Evolutionary conservation across 2,797 vertebrate genomes (phyloP), one percentile per base, ranked within the genome.

Genomic region (Lophius americanus): DNA sequence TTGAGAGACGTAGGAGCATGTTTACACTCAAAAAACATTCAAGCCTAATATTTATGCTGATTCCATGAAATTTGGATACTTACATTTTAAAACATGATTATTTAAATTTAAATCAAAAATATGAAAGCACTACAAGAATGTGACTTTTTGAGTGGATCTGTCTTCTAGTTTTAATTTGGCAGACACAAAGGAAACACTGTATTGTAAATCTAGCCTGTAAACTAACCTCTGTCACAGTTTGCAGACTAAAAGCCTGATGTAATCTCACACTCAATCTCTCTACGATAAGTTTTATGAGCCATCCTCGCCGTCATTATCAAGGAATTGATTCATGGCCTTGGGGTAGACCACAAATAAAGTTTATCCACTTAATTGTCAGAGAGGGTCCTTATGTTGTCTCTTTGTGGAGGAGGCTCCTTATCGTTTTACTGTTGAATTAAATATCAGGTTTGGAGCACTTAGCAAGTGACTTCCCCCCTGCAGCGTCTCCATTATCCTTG

Each of bases 251-350:
- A 88, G 84, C 83, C 73, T 78, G 70, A 86, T 78, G 76, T 87
- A 90, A 92, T 89, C 75, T 68, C 80, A 87, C 63, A 64, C 76
- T 64, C 73, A 65, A 82, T 89, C 76, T 79, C 2, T 23, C 59
- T 82, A 49, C 89, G 81, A 89, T 91, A 86, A 85, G 82, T 86
- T 90, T 88, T 89, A 82, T 87, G 73, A 85, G 81, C 74, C 65
- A 56, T 82, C 66, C 48, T 74, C 38, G 57, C 68, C 78, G 77
- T 89, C 81, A 84, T 84, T 84, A 85, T 88, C 66, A 79, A 81
- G 75, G 74, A 81, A 77, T 60, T 82, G 70, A 89, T 81, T 84
- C 56, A 87, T 82, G 67, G 64, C 74, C 73, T 65, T 54, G 23
- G 69, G 65, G 70, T 73, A 61, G 63, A 83, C 54, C 60, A 66